Conservation (phyloP, 2,797 vertebrate genomes). For the Anguilla megastoma region DNA sequence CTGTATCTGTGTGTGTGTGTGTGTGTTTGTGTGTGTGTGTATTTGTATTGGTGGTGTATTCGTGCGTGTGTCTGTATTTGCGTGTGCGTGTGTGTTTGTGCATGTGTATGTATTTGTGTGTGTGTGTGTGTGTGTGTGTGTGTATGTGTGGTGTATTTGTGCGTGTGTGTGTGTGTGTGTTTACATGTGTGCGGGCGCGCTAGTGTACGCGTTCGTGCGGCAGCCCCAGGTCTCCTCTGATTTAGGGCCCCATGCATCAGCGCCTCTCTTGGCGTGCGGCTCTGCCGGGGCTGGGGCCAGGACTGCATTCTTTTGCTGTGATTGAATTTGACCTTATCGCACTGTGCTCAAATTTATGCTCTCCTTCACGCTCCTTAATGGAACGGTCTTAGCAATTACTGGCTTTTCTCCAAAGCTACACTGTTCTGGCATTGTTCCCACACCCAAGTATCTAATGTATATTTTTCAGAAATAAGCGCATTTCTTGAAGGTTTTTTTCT, state of each 20-base stretch:
- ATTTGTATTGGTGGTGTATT: not conserved
- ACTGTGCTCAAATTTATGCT: conserved; percentile 4
- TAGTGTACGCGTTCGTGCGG: not conserved
- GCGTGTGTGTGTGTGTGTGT: not conserved
- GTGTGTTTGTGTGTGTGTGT: not conserved
- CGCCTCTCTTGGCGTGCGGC: not conserved
- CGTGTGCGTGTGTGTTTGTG: not conserved
- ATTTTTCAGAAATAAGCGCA: too few relatives aligned
- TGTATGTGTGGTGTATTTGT: not conserved
- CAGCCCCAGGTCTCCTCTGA: not conserved
- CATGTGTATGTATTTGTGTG: not conserved
- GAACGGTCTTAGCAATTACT: not conserved
- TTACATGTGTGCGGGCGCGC: not conserved
- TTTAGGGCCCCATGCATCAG: not conserved
- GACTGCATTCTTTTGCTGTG: not conserved
- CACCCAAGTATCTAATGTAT: not conserved
- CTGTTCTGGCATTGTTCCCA: not conserved
- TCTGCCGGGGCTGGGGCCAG: not conserved
- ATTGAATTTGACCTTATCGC: conserved; percentile 20
- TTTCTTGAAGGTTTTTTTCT: not conserved
- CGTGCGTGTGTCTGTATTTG: not conserved
- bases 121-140: not conserved
- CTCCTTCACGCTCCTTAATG: conserved; percentile 11
- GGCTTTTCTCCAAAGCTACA: not conserved
- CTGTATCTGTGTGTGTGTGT: not conserved